These are phyloP conservation scores for Dasypolia templi DNA, from an alignment of 2,888 invertebrate species.

Conservation along the genomic window DNA sequence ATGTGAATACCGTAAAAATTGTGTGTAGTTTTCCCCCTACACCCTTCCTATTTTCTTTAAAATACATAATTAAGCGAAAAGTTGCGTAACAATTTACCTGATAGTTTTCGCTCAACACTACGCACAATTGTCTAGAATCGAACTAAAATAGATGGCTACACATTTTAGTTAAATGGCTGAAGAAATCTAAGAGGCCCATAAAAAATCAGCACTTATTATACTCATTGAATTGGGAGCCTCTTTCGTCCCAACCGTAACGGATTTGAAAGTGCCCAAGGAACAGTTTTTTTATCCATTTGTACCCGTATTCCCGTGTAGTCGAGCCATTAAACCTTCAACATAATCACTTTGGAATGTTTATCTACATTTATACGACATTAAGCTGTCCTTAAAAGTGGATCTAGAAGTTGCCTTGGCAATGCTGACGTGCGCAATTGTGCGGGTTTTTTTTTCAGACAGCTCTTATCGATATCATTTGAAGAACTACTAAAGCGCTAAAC, in stretches of 20 bases:
- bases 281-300: slow-evolving; percentile 27
- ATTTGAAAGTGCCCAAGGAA: slow-evolving; percentile 18
- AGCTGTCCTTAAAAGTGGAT: background rate
- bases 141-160: background rate
- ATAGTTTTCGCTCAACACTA: background rate
- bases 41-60: background rate
- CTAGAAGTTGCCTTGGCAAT: background rate
- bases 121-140: background rate
- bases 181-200: background rate
- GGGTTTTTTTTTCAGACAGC: background rate
- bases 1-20: background rate
- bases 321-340: slow-evolving; percentile 24
- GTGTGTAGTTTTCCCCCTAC: no score
- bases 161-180: background rate
- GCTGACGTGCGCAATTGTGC: background rate
- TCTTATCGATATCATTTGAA: no score
- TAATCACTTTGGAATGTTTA: slow-evolving; percentile 37
- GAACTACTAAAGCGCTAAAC: background rate
- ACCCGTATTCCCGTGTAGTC: background rate
- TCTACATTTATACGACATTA: background rate
- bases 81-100: background rate
- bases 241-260: slow-evolving; percentile 2
- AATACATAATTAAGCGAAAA: background rate
- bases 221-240: slow-evolving; percentile 12
- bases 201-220: slow-evolving; percentile 9